phyloP scores from a whole-genome alignment of 2,113 vertebrate species.

The Columbina picui region DNA sequence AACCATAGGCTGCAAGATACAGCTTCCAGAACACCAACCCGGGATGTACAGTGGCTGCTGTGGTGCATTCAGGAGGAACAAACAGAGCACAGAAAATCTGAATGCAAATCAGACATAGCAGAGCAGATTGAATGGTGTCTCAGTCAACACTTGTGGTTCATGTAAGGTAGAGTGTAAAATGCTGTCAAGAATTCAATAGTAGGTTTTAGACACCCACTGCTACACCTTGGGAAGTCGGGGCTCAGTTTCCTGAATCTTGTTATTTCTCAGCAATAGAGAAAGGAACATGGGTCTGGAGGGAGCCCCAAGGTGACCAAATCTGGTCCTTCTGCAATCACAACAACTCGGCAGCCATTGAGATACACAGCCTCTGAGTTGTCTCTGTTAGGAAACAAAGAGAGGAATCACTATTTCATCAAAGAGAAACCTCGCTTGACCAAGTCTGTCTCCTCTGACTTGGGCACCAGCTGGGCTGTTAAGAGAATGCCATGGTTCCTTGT shows the following conservation, averaged over 20 bases:
- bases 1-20: not conserved
- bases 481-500: not conserved
- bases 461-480: not conserved
- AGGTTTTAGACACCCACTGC: not conserved
- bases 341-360: not conserved
- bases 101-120: not conserved
- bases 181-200: not conserved
- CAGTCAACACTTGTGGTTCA: not conserved
- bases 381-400: not conserved
- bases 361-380: not conserved
- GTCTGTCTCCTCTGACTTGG: not conserved
- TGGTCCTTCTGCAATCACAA: not conserved
- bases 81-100: not conserved
- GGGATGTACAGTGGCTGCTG: not conserved
- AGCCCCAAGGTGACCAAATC: not conserved
- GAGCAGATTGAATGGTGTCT: not conserved
- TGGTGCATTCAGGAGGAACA: not conserved
- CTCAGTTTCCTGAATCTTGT: not conserved
- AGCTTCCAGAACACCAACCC: not conserved
- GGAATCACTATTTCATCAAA: not conserved
- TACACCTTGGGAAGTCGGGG: not conserved
- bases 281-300: not conserved
- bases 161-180: not conserved
- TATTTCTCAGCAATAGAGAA: not conserved
- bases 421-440: not conserved